Evolutionary conservation across 2,113 vertebrate genomes (phyloP), one percentile per base, ranked within the genome.

Genomic region (Amblyornis subalaris): DNA sequence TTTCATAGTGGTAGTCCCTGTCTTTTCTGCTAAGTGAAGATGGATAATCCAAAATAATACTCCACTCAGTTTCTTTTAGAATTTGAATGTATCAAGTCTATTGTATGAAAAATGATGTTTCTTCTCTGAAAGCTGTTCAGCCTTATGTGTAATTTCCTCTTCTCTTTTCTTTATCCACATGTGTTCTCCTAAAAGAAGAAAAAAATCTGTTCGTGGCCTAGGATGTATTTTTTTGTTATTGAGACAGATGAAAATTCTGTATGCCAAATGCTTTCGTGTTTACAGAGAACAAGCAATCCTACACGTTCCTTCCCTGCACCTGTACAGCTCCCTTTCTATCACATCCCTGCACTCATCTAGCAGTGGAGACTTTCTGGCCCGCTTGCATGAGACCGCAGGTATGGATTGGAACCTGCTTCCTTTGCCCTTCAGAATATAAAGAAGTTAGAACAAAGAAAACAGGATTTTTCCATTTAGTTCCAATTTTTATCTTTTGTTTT

Each of bases 111-210:
- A 95, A 55, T 70, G 31, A 13, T 50, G 23, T 85, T 93, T 69
- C 44, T 91, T 94, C 71, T 86, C n/a, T 35, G 48, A 79, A 88
- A 85, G 19, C n/a, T 90, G 36, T 76, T 45, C 85, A 42, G 47
- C 28, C 47, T 48, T 28, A 90, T 5, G 24, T 82, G 83, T 86
- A 93, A 89, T 93, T 97, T 97, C 78, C 80, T 91, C 67, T 89
- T 95, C 89, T 67, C 55, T 95, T 90, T 79, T 55, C 83, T 76
- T 96, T 42, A 85, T 94, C 96, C 87, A 67, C 35, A 48, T 18
- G 3, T 69, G 64, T 38, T 77, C 26, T 88, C 40, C 33, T 74
- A 62, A 87, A 82, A 78, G 82, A 86, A 84, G 11, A 78, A 93
- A 84, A 91, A 86, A 44, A 78, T 9, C 12, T 83, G 47, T 66